Evolutionary conservation across 2,113 vertebrate genomes (phyloP).

Genomic region (Butorides virescens): DNA sequence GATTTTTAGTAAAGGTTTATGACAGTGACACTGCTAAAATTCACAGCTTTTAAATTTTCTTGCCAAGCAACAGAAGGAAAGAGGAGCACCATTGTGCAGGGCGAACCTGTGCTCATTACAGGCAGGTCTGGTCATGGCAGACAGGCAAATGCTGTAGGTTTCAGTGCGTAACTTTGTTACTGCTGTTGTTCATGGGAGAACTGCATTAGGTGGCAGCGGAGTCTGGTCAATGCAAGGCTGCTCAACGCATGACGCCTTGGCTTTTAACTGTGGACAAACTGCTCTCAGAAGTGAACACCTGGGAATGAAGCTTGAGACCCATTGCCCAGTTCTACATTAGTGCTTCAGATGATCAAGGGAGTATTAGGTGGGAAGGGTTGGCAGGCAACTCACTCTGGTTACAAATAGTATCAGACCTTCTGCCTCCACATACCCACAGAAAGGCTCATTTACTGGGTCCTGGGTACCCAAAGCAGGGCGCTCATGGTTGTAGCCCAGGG

Average conservation of each 20-base stretch:
- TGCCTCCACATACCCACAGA: background rate
- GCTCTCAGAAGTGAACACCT: background rate
- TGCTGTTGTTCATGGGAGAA: accelerated
- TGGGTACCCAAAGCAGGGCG: accelerated
- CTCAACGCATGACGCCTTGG: background rate
- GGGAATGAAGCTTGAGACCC: background rate
- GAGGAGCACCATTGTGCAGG: background rate
- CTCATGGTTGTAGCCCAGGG: background rate
- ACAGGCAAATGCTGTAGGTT: background rate
- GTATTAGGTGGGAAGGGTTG: background rate
- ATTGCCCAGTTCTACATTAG: background rate
- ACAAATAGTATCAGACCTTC: background rate
- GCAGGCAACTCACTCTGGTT: background rate
- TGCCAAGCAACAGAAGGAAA: background rate
- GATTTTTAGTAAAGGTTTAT: background rate
- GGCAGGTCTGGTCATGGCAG: background rate
- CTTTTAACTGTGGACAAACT: background rate
- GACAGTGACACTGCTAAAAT: background rate
- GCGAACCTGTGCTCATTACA: background rate
- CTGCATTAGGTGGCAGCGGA: accelerated
- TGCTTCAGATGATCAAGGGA: background rate
- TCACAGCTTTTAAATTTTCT: background rate
- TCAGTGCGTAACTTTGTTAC: background rate
- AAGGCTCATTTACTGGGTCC: background rate
- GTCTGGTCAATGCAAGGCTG: background rate